These are phyloP conservation scores for Ailurus styani DNA, from an alignment of 2,113 vertebrate genomes.

Conservation along the genomic window DNA sequence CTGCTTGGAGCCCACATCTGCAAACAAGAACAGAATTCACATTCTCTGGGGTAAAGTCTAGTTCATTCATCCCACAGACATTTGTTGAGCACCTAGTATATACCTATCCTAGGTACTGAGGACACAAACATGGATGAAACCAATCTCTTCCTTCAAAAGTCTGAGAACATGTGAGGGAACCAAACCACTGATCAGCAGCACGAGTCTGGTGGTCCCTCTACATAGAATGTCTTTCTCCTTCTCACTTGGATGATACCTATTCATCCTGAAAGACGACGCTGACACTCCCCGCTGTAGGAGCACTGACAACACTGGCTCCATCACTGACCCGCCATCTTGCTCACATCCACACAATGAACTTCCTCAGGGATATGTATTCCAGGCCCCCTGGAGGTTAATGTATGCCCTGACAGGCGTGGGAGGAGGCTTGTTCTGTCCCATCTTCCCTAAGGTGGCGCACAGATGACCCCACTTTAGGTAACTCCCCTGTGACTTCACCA, in stretches of 20 bases:
- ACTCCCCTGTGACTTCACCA: background rate
- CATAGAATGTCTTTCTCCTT: background rate
- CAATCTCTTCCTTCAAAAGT: background rate
- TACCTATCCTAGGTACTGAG: background rate
- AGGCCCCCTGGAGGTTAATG: background rate
- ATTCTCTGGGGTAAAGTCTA: background rate
- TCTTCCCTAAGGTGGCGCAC: background rate
- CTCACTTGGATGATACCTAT: no score
- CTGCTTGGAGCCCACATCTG: background rate
- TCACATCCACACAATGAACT: background rate
- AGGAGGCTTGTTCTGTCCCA: background rate
- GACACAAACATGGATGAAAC: background rate
- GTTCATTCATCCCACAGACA: background rate
- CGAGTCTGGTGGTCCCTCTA: rapidly evolving
- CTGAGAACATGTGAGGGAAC: background rate
- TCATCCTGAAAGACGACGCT: background rate
- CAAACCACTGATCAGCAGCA: background rate
- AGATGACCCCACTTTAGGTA: background rate
- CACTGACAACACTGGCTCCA: background rate
- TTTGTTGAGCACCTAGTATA: background rate
- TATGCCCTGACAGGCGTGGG: background rate
- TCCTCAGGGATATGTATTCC: background rate
- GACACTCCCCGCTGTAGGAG: background rate
- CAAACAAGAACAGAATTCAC: background rate
- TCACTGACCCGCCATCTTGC: background rate